A percentile compares a stretch with the other conserved stretches of the same genome.
phyloP scores from a whole-genome alignment of 2,888 invertebrate genomes.

The Mechanitis mazaeus region DNA sequence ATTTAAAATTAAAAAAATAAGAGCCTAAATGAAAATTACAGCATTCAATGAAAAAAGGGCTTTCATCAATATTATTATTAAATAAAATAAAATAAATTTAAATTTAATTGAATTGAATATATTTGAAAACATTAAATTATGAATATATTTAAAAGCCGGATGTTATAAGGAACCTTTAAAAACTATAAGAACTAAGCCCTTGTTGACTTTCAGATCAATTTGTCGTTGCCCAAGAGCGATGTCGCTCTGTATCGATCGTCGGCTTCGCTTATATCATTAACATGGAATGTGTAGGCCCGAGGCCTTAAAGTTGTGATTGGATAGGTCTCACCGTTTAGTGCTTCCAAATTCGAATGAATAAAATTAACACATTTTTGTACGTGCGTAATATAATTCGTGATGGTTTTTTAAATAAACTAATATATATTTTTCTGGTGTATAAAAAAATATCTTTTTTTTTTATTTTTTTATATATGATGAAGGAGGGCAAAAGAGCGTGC shows the following conservation, averaged over 20 bases:
- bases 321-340: not conserved
- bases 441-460: no score
- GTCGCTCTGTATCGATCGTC: conserved; percentile 20
- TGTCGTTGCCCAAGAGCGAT: conserved; percentile 17
- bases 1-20: no score
- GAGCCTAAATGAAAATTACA: no score
- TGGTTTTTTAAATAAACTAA: not conserved
- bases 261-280: conserved; percentile 7
- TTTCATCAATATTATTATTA: no score
- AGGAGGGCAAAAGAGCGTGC: no score
- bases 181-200: conserved; percentile 5
- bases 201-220: conserved; percentile 16
- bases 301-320: conserved; percentile 6
- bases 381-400: not conserved
- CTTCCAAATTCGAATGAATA: conserved; percentile 1
- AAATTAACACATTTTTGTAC: not conserved
- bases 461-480: no score
- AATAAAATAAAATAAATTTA: no score
- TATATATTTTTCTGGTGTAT: no score
- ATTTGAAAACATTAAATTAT: no score
- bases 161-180: not conserved
- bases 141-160: no score
- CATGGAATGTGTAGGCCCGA: conserved; percentile 3
- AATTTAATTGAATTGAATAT: no score
- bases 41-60: no score